Conservation (phyloP, 2,888 invertebrate genomes). For the Caenorhabditis japonica region DNA sequence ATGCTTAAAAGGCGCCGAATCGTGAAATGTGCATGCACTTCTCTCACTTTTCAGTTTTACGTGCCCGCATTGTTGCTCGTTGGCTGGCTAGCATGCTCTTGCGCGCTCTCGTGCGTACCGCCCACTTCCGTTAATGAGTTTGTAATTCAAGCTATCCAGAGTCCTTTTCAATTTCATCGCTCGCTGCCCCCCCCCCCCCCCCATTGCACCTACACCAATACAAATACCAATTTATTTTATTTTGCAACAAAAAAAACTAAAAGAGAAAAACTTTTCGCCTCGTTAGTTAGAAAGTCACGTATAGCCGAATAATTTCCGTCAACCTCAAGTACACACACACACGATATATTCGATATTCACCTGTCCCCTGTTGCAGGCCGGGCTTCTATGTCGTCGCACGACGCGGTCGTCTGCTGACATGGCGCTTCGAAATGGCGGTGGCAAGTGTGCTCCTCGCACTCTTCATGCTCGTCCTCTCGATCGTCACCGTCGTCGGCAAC, state of each 20-base stretch:
- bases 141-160: slow-evolving; percentile 39
- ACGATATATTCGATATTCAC: too few relatives aligned
- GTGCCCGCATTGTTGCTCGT: background rate
- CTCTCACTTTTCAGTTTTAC: background rate
- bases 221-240: too few relatives aligned
- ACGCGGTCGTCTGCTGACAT: slow-evolving; percentile 17
- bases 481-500: slow-evolving; percentile 83
- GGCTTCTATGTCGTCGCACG: background rate
- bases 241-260: too few relatives aligned
- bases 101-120: background rate
- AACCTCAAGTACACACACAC: too few relatives aligned
- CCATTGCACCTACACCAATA: too few relatives aligned
- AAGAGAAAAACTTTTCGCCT: too few relatives aligned
- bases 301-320: too few relatives aligned
- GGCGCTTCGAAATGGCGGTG: slow-evolving; percentile 42
- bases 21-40: slow-evolving; percentile 16
- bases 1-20: slow-evolving; percentile 8
- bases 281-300: too few relatives aligned
- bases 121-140: slow-evolving; percentile 38
- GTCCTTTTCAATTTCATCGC: slow-evolving; percentile 25
- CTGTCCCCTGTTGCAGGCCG: background rate
- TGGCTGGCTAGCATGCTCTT: background rate
- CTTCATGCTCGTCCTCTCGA: slow-evolving; percentile 67
- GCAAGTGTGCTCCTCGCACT: slow-evolving; percentile 52
- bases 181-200: too few relatives aligned